phyloP scores from a whole-genome alignment of 1,140 invertebrate species.

The Acromyrmex heyeri region DNA sequence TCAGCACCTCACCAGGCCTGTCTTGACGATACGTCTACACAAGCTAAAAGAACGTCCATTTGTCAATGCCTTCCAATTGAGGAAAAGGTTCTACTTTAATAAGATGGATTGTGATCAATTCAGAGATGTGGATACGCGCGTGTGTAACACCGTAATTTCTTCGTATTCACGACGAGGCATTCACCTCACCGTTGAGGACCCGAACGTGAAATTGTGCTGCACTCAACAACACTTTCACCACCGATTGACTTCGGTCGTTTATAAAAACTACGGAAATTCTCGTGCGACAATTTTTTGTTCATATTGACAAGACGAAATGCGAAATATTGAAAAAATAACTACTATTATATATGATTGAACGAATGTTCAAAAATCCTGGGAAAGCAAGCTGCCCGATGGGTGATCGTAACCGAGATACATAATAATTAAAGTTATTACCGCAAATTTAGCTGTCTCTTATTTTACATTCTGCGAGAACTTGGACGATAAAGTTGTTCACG shows the following conservation, averaged over 20 bases:
- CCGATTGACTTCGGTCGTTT: conserved; percentile 22
- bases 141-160: conserved; percentile 35
- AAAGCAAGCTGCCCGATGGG: conserved; percentile 16
- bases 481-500: background rate
- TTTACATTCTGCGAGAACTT: conserved; percentile 10
- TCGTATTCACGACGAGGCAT: background rate
- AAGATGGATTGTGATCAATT: conserved; percentile 26
- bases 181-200: background rate
- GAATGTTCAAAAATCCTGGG: conserved; percentile 3
- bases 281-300: conserved; percentile 9
- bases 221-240: conserved; percentile 42
- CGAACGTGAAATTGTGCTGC: conserved; percentile 51
- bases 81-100: conserved; percentile 44
- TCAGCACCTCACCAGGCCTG: conserved; percentile 81
- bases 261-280: conserved; percentile 8
- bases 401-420: conserved; percentile 11
- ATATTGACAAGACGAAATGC: conserved; percentile 39
- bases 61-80: conserved; percentile 73
- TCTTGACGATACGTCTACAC: conserved; percentile 82
- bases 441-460: conserved; percentile 6
- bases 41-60: conserved; percentile 83
- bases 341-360: background rate
- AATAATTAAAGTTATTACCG: conserved; percentile 6
- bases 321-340: conserved; percentile 24
- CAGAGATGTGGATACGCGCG: conserved; percentile 28